A percentile compares a stretch with the other conserved stretches of the same genome.
These are phyloP conservation scores for Tragulus kanchil DNA, from an alignment of 2,113 vertebrate species.

Conservation along the genomic window DNA sequence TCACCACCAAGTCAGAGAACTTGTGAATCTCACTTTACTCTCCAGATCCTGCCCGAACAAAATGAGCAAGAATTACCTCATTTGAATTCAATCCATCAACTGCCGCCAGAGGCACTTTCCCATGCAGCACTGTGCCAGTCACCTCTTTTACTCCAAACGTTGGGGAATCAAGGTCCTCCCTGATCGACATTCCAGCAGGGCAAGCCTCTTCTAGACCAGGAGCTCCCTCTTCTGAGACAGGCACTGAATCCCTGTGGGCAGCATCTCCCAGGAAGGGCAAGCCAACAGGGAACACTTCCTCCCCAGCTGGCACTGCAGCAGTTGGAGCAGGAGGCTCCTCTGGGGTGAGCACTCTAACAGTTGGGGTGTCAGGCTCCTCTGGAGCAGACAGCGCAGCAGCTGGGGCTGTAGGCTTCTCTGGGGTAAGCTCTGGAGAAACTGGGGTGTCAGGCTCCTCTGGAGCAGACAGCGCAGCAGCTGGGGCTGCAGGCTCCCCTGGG, in stretches of 20 bases:
- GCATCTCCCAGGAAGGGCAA: slow-evolving; percentile 29
- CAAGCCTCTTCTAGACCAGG: slow-evolving; percentile 67
- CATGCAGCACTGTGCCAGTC: background rate
- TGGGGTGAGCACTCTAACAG: background rate
- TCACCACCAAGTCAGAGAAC: background rate
- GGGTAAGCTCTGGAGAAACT: rapidly evolving
- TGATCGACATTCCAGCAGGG: background rate
- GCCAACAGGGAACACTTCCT: slow-evolving; percentile 1
- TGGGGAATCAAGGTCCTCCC: slow-evolving; percentile 45
- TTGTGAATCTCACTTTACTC: slow-evolving; percentile 62
- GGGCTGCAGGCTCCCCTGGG: background rate
- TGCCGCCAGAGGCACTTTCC: slow-evolving; percentile 82
- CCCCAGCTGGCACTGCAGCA: background rate
- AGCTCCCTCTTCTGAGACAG: slow-evolving; percentile 64
- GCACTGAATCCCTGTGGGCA: slow-evolving; percentile 57
- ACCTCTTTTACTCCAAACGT: slow-evolving; percentile 52
- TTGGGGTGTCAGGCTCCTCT: rapidly evolving
- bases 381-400: rapidly evolving
- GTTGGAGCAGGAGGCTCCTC: background rate
- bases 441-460: background rate
- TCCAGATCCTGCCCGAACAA: slow-evolving; percentile 56
- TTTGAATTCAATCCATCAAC: slow-evolving; percentile 86
- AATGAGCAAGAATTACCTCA: slow-evolving; percentile 89
- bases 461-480: rapidly evolving
- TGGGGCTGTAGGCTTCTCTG: rapidly evolving